Evolutionary conservation across 2,797 vertebrate species (phyloP), one percentile per base, ranked within the genome.

Genomic region (Sebastes taczanowskii): DNA sequence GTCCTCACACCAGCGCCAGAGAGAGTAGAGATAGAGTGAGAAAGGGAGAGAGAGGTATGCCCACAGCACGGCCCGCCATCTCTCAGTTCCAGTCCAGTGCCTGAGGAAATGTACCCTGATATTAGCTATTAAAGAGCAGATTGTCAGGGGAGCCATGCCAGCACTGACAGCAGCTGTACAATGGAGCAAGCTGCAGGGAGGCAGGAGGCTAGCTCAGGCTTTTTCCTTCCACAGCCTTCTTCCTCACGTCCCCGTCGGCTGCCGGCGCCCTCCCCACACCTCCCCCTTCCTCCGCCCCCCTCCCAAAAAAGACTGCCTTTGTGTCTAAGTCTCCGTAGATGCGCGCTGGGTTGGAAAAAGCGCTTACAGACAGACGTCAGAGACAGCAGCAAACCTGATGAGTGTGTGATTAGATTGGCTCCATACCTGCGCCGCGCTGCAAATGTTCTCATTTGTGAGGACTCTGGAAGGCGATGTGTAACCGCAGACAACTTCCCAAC

Each of bases 121-220:
- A 96, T 96, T 95, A 96, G 95, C 95, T 94, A 96, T 95, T 95
- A 95, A 95, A 95, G 95, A 95, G 95, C 95, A 95, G 95, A 95
- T 94, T 95, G 95, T 95, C 95, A 94, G 90, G 94, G 93, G 94
- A 93, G 91, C 81, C 79, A 74, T 80, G 88, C 86, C 92, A 93
- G 90, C 87, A 42, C 92, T 92, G 93, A 92, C 91, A 92, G 93
- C 91, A 95, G 94, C 93, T 94, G 90, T 86, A 94, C 88, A 85
- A 81, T 68, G 70, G 67, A 78, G 86, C 75, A 11, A 79, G 81
- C 89, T 89, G 89, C 80, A 85, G 88, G 85, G 72, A 82, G 86
- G 77, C 56, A 42, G 80, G 74, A 78, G 81, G 84, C 72, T 42
- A 32, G 62, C 82, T 82, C 55, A 78, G 73, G 38, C 64, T 72